A percentile compares a stretch with the other conserved stretches of the same genome.
Conservation (phyloP, 2,797 vertebrate genomes). For the Denticeps clupeoides region DNA sequence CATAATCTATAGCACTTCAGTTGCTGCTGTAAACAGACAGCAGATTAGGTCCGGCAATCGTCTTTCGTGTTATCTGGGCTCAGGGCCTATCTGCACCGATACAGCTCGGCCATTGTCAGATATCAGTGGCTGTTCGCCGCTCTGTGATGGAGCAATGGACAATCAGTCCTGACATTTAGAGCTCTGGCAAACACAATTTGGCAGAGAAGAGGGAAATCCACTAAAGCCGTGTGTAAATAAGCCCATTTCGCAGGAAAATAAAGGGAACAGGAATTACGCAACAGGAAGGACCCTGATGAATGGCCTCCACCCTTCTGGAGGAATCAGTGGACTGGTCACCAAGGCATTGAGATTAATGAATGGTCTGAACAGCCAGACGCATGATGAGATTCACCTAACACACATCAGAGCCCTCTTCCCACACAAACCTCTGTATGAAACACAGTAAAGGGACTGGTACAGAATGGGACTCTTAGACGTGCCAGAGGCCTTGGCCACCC, state of each 20-base stretch:
- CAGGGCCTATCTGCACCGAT: slow-evolving; percentile 40
- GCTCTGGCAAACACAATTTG: slow-evolving; percentile 35
- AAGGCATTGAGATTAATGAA: too few relatives aligned
- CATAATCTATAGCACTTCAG: slow-evolving; percentile 38
- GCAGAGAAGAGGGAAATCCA: slow-evolving; percentile 52
- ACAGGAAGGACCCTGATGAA: background rate
- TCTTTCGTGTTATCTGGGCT: slow-evolving; percentile 37
- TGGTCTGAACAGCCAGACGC: too few relatives aligned
- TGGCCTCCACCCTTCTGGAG: too few relatives aligned
- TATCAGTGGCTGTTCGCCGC: slow-evolving; percentile 31
- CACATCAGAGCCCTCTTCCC: too few relatives aligned
- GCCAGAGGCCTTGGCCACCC: too few relatives aligned
- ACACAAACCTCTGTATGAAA: too few relatives aligned
- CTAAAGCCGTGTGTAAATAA: slow-evolving; percentile 60
- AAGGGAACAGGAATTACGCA: background rate
- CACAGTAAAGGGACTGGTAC: too few relatives aligned
- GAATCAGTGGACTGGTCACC: too few relatives aligned
- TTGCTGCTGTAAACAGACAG: slow-evolving; percentile 37
- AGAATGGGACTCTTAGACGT: too few relatives aligned
- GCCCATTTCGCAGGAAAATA: slow-evolving; percentile 52
- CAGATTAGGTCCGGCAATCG: slow-evolving; percentile 45
- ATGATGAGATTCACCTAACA: too few relatives aligned
- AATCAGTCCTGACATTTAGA: slow-evolving; percentile 49
- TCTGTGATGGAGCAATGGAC: slow-evolving; percentile 53
- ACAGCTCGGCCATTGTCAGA: slow-evolving; percentile 49